A percentile compares a stretch with the other conserved stretches of the same genome.
Evolutionary conservation across 1,140 invertebrate species (phyloP).

Genomic region (Muscidifurax raptorellus): DNA sequence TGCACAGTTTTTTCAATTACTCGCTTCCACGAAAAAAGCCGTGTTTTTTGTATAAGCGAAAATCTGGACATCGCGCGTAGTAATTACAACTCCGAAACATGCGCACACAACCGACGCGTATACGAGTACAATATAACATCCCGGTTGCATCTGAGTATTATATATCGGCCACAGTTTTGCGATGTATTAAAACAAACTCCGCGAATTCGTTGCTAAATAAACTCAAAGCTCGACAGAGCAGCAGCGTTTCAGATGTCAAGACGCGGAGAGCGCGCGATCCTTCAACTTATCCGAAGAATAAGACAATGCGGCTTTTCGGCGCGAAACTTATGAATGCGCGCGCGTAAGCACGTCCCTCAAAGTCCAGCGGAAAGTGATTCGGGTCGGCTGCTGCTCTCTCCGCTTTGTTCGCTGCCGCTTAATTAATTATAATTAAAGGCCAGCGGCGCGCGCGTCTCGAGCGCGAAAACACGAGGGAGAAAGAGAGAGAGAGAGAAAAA

Average conservation of each 20-base stretch:
- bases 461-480: conserved; percentile 11
- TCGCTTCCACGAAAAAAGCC: too few species aligned
- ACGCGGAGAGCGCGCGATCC: background rate
- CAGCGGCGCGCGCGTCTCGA: background rate
- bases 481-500: conserved; percentile 47
- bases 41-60: background rate
- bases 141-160: too few species aligned
- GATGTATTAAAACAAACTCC: background rate
- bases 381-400: conserved; percentile 36
- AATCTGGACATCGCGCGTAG: background rate
- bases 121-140: too few species aligned
- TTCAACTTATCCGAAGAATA: background rate
- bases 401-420: conserved; percentile 58
- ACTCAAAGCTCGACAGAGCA: background rate
- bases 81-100: background rate
- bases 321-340: background rate
- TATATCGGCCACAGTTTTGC: too few species aligned
- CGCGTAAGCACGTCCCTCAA: background rate
- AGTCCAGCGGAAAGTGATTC: conserved; percentile 41
- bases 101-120: background rate
- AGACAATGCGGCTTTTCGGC: background rate
- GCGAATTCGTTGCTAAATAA: background rate
- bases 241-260: conserved; percentile 7
- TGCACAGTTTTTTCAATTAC: background rate
- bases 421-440: conserved; percentile 67